Base-by-base conservation (phyloP, 1,140 invertebrate genomes). In the Papilio dardanus region DNA sequence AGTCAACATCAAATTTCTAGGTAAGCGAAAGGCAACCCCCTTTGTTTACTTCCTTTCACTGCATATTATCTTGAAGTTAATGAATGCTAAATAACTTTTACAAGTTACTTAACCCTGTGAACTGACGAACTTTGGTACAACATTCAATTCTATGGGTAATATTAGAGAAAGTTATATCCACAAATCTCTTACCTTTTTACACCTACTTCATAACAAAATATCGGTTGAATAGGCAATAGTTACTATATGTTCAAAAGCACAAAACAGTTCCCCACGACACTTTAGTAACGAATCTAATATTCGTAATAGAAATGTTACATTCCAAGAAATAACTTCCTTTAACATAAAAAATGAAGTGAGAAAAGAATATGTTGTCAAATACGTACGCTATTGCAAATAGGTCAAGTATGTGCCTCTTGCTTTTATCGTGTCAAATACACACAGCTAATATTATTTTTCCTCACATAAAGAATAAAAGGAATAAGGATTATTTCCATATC, bases 1-100 rank as follows among this genome's bases (percentile, higher is more conserved):
- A 58, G 54, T 58, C 54, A 58, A 58, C 54, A 58, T 58, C 21
- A 58, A 58, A 58, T 58, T 58, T 58, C 54, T 58, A 58, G 54
- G 54, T 58, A 58, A 58, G 54, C 21, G 10, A 58, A 58, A 28
- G 54, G 54, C 21, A 58, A 58, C 2, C 24, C 21, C 50, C 24
- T 58, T 58, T 58, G 54, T 58, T 58, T 58, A 58, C 54, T 28
- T 58, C 54, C 54, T 58, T 58, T 58, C 24, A 58, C 24, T 58
- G 54, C 54, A 58, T 58, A 58, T 58, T 58, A 58, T 58, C 54
- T 58, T 58, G 50, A 24, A 58, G 54, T 58, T 58, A 58, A 58
- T 58, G 21, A 58, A 58, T 58, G 10, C 54, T 58, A 58, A 28
- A 58, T 58, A 58, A 58, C 8, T 58, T 50, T 30, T 58, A 58